Evolutionary conservation across 2,888 invertebrate genomes (phyloP).

Genomic region (Platerodrilus igneus): DNA sequence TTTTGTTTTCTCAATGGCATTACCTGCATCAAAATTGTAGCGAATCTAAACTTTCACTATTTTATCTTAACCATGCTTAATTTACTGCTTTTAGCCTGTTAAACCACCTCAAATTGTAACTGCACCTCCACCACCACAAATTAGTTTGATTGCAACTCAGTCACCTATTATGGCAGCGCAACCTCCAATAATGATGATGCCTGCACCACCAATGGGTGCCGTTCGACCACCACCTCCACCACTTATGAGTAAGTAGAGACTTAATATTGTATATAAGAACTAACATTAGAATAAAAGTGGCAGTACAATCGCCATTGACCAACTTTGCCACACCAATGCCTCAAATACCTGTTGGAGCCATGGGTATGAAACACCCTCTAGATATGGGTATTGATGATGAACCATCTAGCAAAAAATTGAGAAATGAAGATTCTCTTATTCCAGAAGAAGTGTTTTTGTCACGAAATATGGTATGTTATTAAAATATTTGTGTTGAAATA

Average conservation of each 20-base stretch:
- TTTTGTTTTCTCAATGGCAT: too few relatives aligned
- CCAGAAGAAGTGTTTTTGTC: constrained; percentile 80
- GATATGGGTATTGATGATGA: constrained; percentile 66
- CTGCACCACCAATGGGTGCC: constrained; percentile 55
- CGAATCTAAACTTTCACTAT: too few relatives aligned
- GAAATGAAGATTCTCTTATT: constrained; percentile 89
- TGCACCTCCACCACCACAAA: constrained; percentile 37
- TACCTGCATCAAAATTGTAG: too few relatives aligned
- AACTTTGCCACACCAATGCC: constrained; percentile 49
- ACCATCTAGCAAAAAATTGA: constrained; percentile 79
- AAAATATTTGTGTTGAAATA: constrained; percentile 7
- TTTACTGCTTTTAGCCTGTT: constrained; percentile 34
- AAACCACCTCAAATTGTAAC: constrained; percentile 47
- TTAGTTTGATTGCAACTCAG: constrained; percentile 43
- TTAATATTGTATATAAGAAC: constrained; percentile 10
- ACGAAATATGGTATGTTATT: constrained; percentile 56
- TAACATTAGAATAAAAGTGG: constrained; percentile 33
- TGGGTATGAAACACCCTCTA: constrained; percentile 50
- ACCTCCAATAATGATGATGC: constrained; percentile 61
- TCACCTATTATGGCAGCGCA: constrained; percentile 50
- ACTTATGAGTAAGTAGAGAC: constrained; percentile 50
- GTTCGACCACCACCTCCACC: constrained; percentile 58
- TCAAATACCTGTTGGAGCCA: constrained; percentile 43
- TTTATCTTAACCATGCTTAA: constrained; percentile 1
- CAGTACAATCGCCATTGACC: constrained; percentile 50